phyloP scores from a whole-genome alignment of 2,888 invertebrate genomes.

The Lasioglossum vierecki region DNA sequence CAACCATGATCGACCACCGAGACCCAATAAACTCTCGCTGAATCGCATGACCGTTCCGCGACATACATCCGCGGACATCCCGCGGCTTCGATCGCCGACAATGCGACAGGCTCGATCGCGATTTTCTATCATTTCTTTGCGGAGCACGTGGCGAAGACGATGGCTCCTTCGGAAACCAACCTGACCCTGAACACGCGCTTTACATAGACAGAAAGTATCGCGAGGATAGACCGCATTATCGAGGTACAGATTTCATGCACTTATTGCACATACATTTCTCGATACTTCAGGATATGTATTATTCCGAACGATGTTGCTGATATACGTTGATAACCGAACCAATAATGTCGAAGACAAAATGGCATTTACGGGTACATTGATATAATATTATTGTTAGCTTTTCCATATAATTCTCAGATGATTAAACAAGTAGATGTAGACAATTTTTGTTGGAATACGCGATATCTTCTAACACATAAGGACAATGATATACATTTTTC shows the following conservation, averaged over 20 bases:
- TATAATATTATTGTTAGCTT: not conserved
- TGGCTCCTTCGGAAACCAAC: not conserved
- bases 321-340: too few relatives aligned
- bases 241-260: too few relatives aligned
- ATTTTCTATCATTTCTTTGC: not conserved
- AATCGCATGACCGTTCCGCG: slow-evolving; percentile 35
- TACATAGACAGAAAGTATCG: not conserved
- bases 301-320: too few relatives aligned
- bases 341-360: too few relatives aligned
- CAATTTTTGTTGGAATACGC: too few relatives aligned
- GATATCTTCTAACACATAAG: too few relatives aligned
- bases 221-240: not conserved
- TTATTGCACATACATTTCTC: too few relatives aligned
- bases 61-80: slow-evolving; percentile 37
- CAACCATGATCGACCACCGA: slow-evolving; percentile 36
- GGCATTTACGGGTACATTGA: too few relatives aligned
- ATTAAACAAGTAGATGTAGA: not conserved
- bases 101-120: not conserved
- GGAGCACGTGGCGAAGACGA: not conserved
- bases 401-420: too few relatives aligned
- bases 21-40: slow-evolving; percentile 60
- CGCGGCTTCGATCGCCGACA: slow-evolving; percentile 1
- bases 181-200: not conserved
- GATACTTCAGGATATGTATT: too few relatives aligned
- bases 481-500: too few relatives aligned